Evolutionary conservation across 2,113 vertebrate species (phyloP).

Genomic region (Glareola pratincola): DNA sequence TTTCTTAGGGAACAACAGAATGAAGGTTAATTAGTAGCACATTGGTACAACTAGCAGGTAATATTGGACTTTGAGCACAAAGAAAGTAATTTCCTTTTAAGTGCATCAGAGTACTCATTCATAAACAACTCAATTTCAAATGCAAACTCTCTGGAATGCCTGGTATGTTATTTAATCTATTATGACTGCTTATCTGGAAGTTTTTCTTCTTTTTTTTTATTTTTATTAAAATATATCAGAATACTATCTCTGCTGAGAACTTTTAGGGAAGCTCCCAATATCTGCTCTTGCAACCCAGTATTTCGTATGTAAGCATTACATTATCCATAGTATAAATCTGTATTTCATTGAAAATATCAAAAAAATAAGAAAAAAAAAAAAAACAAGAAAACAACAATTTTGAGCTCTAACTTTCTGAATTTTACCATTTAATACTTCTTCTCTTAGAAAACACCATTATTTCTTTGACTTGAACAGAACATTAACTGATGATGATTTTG

Average conservation of each 20-base stretch:
- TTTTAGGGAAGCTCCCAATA: background rate
- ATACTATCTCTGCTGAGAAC: background rate
- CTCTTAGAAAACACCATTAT: background rate
- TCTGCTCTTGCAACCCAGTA: background rate
- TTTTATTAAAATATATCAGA: background rate
- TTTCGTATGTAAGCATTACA: background rate
- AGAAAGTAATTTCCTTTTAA: background rate
- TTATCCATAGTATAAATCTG: background rate
- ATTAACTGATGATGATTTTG: background rate
- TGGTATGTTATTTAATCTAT: background rate
- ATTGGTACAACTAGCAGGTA: background rate
- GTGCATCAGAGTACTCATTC: background rate
- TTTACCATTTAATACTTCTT: background rate
- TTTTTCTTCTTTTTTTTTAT: background rate
- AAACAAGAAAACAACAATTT: accelerated
- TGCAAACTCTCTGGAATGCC: background rate
- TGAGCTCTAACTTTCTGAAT: background rate
- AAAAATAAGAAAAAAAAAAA: background rate
- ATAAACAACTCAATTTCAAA: background rate
- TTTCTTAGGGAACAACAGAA: background rate
- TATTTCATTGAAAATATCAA: background rate
- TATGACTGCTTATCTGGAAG: background rate
- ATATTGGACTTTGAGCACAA: background rate
- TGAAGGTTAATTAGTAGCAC: background rate
- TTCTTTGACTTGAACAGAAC: background rate